Evolutionary conservation across 2,888 invertebrate species (phyloP).

Genomic region (Fissipunctia ypsillon): DNA sequence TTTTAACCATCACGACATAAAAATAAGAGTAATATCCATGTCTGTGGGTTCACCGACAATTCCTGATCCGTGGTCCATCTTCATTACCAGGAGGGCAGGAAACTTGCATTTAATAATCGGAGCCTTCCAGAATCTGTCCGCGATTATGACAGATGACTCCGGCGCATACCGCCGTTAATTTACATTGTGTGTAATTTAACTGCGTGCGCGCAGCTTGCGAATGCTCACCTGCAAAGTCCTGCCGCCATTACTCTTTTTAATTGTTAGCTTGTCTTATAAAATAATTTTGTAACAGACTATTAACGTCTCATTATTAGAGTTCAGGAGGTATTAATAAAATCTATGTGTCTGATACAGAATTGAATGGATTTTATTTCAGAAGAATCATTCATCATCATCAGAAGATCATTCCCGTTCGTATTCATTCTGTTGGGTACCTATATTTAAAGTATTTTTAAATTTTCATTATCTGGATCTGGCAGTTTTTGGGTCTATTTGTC

Average conservation of each 20-base stretch:
- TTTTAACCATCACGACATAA: not conserved
- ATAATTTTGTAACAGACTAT: constrained; percentile 64
- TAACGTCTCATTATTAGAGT: constrained; percentile 63
- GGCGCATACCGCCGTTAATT: constrained; percentile 63
- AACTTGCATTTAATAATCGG: constrained; percentile 16
- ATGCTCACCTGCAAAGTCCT: constrained; percentile 74
- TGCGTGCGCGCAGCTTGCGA: constrained; percentile 75
- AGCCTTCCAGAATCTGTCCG: constrained; percentile 47
- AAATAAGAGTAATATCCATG: not conserved
- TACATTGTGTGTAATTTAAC: constrained; percentile 66
- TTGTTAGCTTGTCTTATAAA: constrained; percentile 70
- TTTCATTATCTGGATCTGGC: no score
- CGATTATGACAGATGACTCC: constrained; percentile 64
- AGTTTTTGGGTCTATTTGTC: not conserved
- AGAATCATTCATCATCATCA: no score
- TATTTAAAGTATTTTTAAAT: not conserved
- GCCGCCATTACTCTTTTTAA: constrained; percentile 76
- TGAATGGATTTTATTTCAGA: constrained; percentile 43
- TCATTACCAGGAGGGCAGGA: constrained; percentile 22
- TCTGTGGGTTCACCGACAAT: not conserved
- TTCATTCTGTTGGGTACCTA: not conserved
- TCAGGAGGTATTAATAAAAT: constrained; percentile 48
- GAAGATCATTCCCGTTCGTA: not conserved
- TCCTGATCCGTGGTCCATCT: constrained; percentile 10
- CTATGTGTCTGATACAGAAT: constrained; percentile 41